These are phyloP conservation scores for Drosophila anomalipes DNA, from an alignment of 2,888 invertebrate species.

Conservation along the genomic window DNA sequence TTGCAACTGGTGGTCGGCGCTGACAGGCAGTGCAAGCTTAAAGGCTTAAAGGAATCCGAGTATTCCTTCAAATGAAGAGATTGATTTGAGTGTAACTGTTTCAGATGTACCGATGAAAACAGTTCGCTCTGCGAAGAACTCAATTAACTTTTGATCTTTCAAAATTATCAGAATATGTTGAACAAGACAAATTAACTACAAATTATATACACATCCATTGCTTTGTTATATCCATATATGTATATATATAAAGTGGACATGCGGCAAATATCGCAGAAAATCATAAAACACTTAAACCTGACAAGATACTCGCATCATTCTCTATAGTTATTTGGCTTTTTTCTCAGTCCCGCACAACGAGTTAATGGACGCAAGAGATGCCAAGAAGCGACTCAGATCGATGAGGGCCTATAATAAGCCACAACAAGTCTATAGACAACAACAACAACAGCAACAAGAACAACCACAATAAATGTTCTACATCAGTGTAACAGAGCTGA, in stretches of 20 bases:
- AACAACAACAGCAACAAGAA: conserved; percentile 31
- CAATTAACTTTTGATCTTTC: conserved; percentile 21
- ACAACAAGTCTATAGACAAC: conserved; percentile 33
- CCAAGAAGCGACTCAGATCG: conserved; percentile 56
- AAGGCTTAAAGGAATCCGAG: conserved; percentile 23
- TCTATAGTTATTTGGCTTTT: conserved; percentile 24
- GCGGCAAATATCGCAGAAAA: background rate
- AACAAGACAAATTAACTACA: background rate
- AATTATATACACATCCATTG: background rate
- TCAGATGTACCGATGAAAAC: background rate
- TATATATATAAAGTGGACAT: background rate
- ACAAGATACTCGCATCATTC: conserved; percentile 24
- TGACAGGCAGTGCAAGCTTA: conserved; percentile 14
- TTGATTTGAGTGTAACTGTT: conserved; percentile 10
- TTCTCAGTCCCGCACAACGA: conserved; percentile 7
- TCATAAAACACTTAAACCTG: conserved; percentile 11
- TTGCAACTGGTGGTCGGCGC: conserved; percentile 10
- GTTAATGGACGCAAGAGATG: conserved; percentile 41
- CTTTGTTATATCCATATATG: background rate
- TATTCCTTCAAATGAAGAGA: conserved; percentile 3
- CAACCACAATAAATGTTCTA: conserved; percentile 32
- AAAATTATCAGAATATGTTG: conserved; percentile 1
- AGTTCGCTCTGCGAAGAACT: background rate
- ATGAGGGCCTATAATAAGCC: conserved; percentile 58
- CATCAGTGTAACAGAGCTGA: conserved; percentile 17